These are phyloP conservation scores for Antheraea pernyi DNA, from an alignment of 1,140 invertebrate species.

Conservation along the genomic window DNA sequence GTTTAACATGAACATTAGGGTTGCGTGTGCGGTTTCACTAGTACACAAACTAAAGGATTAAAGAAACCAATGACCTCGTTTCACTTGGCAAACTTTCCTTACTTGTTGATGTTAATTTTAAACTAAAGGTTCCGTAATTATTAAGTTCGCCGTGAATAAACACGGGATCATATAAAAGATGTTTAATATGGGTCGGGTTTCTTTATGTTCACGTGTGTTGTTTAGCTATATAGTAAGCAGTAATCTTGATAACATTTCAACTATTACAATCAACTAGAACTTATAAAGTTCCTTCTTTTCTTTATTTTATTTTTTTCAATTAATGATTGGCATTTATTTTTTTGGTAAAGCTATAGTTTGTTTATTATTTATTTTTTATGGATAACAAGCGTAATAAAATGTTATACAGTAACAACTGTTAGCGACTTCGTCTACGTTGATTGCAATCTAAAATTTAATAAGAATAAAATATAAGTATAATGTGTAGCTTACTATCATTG, in stretches of 20 bases:
- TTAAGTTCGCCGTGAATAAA: not conserved
- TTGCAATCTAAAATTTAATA: no score
- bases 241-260: not conserved
- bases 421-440: no score
- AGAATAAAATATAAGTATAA: no score
- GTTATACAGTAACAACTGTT: no score
- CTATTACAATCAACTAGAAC: not conserved
- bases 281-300: no score
- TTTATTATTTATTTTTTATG: no score
- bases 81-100: conserved; percentile 7
- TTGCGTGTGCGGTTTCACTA: conserved; percentile 6
- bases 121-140: not conserved
- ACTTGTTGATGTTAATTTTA: conserved; percentile 1
- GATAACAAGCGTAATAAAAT: no score
- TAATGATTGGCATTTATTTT: no score
- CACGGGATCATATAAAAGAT: not conserved
- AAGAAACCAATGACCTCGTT: conserved; percentile 22
- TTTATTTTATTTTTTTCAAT: no score
- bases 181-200: not conserved
- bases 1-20: not conserved
- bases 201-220: not conserved
- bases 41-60: conserved; percentile 16
- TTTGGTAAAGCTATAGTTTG: no score
- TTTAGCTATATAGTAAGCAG: not conserved
- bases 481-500: no score